Evolutionary conservation across 2,797 vertebrate species (phyloP), one percentile per base, ranked within the genome.

Genomic region (Lacerta viridis): DNA sequence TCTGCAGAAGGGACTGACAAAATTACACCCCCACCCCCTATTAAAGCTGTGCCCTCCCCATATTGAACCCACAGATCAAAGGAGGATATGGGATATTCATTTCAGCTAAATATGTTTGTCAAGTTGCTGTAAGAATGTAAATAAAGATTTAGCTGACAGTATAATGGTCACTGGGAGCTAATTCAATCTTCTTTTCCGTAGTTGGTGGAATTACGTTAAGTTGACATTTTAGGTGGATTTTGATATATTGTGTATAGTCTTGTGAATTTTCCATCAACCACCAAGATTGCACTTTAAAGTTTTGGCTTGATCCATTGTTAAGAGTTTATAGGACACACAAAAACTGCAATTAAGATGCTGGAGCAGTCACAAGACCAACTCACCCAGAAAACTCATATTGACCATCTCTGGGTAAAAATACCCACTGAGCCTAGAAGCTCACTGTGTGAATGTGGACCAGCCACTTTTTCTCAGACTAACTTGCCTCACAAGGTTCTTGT

Each of bases 1-100:
- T 91, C 87, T 61, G 64, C 43, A 84, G 91, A 93, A 88, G 7
- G 55, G 88, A 27, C 29, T 74, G 33, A 6, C 46, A 55, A 55
- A 55, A 55, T 55, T 55, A 13, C 50, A 46, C 10, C 59, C 59
- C 59, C 18, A 5, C 20, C 61, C 20, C 61, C 61, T 7, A 23
- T 55, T 55, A 55, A 55, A 55, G 13, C 50, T 55, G 20, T 64
- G 18, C 61, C 61, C 5, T 6, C 59, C 61, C 61, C 61, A 23
- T 64, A 64, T 64, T 64, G 61, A 55, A 59, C 50, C 33, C 50
- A 39, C 20, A 88, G 55, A 80, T 46, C 36, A 80, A 61, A 84
- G 64, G 20, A 59, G 39, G 79, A 43, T 18, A 59, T 29, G 59
- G 29, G 68, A 78, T 36, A 83, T 78, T 69, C 66, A 83, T 88